phyloP scores from a whole-genome alignment of 2,888 invertebrate genomes.

The Toxonevra muliebris region DNA sequence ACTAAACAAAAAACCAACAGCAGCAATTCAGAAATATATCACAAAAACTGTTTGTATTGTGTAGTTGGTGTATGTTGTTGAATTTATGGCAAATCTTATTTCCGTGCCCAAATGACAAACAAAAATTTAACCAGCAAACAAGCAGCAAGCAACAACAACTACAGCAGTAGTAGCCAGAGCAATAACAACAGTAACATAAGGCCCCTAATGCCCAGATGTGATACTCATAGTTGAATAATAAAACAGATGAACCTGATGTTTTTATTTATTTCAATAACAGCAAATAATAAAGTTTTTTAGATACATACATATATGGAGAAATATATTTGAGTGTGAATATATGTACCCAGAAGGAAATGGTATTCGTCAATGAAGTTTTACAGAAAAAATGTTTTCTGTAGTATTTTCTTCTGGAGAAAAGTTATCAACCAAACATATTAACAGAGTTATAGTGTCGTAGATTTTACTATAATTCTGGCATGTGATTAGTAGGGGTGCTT shows the following conservation, averaged over 20 bases:
- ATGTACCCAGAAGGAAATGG: no score
- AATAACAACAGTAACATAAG: constrained; percentile 7
- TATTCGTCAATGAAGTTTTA: no score
- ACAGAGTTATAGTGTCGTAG: no score
- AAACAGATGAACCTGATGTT: constrained; percentile 8
- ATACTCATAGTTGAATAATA: background rate
- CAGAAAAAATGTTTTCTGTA: no score
- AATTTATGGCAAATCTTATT: constrained; percentile 10
- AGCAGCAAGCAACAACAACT: background rate
- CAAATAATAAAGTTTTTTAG: constrained; percentile 9
- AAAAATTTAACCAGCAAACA: background rate
- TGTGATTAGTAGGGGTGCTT: no score
- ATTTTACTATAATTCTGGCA: no score
- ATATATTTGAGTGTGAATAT: background rate
- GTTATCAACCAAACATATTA: no score
- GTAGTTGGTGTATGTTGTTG: background rate
- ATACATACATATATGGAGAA: no score
- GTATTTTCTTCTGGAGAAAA: no score
- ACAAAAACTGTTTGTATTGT: background rate
- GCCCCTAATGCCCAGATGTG: no score
- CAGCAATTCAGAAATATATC: constrained; percentile 2
- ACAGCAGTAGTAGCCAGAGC: background rate
- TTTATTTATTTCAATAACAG: constrained; percentile 25
- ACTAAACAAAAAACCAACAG: constrained; percentile 22
- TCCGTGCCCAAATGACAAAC: background rate